Evolutionary conservation across 2,113 vertebrate species (phyloP), one percentile per base, ranked within the genome.

Genomic region (Vireo altiloquus): DNA sequence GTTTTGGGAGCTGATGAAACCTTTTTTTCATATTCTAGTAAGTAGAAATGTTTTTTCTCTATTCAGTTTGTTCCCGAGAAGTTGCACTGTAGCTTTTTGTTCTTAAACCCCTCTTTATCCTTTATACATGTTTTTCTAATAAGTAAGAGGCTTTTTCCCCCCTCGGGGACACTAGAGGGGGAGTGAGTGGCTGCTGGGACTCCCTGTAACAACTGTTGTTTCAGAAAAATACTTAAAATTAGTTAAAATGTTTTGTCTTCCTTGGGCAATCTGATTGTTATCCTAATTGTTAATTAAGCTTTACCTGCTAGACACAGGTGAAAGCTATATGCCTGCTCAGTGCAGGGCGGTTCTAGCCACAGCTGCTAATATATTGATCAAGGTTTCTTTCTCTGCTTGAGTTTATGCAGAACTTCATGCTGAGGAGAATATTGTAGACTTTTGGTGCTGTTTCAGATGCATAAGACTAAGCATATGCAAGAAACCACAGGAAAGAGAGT

Each of bases 81-180:
- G 3, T 24, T 37, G 7, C 9, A 20, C 12, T 44, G 11, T 10
- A 77, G 7, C 7, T 42, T 50, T 70, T 65, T 74, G n/a, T 84
- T 71, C 7, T 33, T 44, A 22, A 50, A 27, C 5, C 1, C 2
- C 6, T 57, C 11, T 44, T 81, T 71, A n/a, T 1, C 4, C 3
- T 39, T 1, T 7, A 6, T 47, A 8, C 0, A 0, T 59, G 8
- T 10, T 70, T 68, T 44, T 42, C 11, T 40, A 13, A 6, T 7
- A 21, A 78, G 9, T 15, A 57, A 9, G 2, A 65, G 9, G 13
- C 1, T 15, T 7, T 4, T 31, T 46, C 63, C 16, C 1, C 6
- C 5, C 8, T 50, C n/a, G n/a, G 8, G 10, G 25, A 44, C 1
- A 2, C 2, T 71, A n/a, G 42, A 50, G 15, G 2, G 2, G 8